These are phyloP conservation scores for Euschistus heros DNA, from an alignment of 1,140 invertebrate species.

Conservation along the genomic window DNA sequence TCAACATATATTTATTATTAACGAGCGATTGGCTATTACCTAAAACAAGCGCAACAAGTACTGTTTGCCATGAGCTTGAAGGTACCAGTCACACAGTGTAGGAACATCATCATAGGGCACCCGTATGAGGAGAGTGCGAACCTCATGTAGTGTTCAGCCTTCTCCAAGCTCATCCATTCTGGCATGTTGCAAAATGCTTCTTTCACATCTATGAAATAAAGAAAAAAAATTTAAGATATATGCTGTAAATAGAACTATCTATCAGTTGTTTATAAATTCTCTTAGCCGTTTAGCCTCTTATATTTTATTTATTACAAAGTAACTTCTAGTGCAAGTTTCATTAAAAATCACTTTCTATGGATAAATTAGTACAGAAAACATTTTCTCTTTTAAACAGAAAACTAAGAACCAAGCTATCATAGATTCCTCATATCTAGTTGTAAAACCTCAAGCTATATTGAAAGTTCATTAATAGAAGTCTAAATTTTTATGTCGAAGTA, in stretches of 20 bases:
- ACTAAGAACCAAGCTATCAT: too few species aligned
- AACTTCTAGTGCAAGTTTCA: too few species aligned
- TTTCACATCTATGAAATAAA: slow-evolving; percentile 37
- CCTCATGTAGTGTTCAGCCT: slow-evolving; percentile 62
- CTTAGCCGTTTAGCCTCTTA: too few species aligned
- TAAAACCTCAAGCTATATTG: not conserved
- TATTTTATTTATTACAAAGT: too few species aligned
- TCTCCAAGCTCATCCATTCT: slow-evolving; percentile 67
- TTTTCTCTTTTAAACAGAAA: too few species aligned
- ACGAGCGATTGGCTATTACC: slow-evolving; percentile 36
- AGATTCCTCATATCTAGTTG: too few species aligned
- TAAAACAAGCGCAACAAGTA: slow-evolving; percentile 61
- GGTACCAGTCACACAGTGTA: slow-evolving; percentile 58
- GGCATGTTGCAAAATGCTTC: slow-evolving; percentile 50
- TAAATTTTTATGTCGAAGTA: not conserved
- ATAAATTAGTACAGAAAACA: too few species aligned
- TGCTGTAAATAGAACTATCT: too few species aligned
- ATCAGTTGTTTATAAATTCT: too few species aligned
- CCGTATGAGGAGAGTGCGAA: slow-evolving; percentile 77
- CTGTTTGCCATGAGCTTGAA: slow-evolving; percentile 58
- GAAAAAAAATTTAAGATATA: not conserved
- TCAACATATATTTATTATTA: not conserved
- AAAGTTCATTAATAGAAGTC: not conserved
- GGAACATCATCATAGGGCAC: slow-evolving; percentile 78
- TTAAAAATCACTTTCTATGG: too few species aligned